Percentiles rank a stretch among this genome's conserved stretches.
Evolutionary conservation across 2,888 invertebrate genomes (phyloP).

Genomic region (Ariolimax columbianus): DNA sequence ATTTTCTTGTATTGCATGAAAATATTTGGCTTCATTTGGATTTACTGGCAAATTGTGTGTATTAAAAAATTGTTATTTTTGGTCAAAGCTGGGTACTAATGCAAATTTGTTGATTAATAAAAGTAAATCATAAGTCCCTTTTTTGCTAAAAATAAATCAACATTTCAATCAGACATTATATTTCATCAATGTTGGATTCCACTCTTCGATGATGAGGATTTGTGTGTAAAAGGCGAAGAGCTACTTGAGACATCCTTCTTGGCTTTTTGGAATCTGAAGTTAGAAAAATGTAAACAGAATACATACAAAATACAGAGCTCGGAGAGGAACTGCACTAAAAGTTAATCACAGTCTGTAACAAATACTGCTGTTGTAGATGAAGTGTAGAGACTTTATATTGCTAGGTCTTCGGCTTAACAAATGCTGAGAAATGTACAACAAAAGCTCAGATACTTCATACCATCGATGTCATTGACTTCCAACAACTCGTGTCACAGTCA

Average conservation of each 20-base stretch:
- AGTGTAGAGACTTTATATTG: background rate
- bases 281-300: background rate
- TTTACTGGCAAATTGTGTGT: too few relatives aligned
- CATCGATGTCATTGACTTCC: background rate
- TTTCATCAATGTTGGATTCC: background rate
- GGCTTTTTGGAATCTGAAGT: conserved; percentile 25
- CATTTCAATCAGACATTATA: background rate
- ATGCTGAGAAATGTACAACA: background rate
- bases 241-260: background rate
- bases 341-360: background rate
- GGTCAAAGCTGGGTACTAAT: too few relatives aligned
- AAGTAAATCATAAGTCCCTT: background rate
- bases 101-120: background rate
- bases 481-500: too few relatives aligned
- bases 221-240: conserved; percentile 15
- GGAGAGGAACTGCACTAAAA: background rate
- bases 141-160: background rate
- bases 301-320: background rate
- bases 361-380: background rate
- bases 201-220: background rate
- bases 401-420: background rate
- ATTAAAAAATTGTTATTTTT: too few relatives aligned
- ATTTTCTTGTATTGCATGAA: too few relatives aligned
- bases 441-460: background rate
- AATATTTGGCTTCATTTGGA: too few relatives aligned